Evolutionary conservation across 2,797 vertebrate species (phyloP).

Genomic region (Kryptolebias ocellatus): DNA sequence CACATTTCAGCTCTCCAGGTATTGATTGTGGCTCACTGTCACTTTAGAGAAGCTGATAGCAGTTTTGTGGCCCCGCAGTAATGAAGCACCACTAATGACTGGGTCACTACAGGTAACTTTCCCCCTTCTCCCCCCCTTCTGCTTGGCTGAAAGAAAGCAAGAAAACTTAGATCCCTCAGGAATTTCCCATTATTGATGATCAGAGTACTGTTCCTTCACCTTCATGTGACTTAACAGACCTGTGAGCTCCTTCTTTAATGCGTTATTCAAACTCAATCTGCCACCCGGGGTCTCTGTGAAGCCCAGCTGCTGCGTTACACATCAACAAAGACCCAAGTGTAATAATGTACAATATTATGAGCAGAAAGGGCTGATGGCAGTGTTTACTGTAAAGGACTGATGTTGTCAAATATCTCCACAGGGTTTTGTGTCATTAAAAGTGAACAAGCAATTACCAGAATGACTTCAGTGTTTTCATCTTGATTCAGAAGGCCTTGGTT

Average conservation of each 20-base stretch:
- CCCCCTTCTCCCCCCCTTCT: not conserved
- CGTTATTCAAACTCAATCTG: conserved; percentile 11
- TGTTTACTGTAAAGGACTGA: not conserved
- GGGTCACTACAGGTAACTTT: not conserved
- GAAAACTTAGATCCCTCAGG: not conserved
- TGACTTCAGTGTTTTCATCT: not conserved
- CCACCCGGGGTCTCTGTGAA: not conserved
- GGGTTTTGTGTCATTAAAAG: too few species aligned
- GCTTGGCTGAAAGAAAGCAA: not conserved
- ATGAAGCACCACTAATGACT: not conserved
- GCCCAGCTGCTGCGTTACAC: not conserved
- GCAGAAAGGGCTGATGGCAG: not conserved
- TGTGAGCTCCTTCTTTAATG: not conserved
- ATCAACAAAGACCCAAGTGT: not conserved
- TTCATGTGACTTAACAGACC: not conserved
- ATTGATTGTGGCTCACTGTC: not conserved
- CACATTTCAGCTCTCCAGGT: not conserved
- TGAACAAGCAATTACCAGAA: too few species aligned
- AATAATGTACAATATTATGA: not conserved
- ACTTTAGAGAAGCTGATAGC: not conserved
- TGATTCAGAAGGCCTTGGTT: not conserved
- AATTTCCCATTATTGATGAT: not conserved
- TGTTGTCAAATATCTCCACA: not conserved
- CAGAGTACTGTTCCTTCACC: not conserved
- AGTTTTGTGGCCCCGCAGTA: not conserved